phyloP scores from a whole-genome alignment of 2,797 vertebrate species.

The Clangula hyemalis region DNA sequence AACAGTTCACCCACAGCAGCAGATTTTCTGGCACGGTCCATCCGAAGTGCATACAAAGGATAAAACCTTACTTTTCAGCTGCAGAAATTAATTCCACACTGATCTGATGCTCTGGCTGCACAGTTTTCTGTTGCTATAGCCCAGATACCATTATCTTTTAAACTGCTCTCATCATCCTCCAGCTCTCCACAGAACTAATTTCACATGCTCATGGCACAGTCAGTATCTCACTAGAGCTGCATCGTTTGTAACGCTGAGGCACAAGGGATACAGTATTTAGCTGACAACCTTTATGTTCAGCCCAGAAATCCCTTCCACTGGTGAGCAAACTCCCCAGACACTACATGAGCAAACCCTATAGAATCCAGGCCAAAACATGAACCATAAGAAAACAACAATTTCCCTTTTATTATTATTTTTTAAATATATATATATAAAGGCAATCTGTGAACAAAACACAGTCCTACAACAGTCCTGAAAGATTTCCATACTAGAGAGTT shows the following conservation, averaged over 20 bases:
- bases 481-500: background rate
- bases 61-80: constrained; percentile 29
- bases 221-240: background rate
- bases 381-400: background rate
- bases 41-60: constrained; percentile 7
- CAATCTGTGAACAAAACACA: background rate
- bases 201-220: background rate
- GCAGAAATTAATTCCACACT: constrained; percentile 16
- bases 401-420: background rate
- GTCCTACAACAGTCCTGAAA: background rate
- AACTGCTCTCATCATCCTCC: background rate
- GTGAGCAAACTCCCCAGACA: background rate
- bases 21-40: constrained; percentile 32
- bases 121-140: background rate
- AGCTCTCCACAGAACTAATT: background rate
- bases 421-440: background rate
- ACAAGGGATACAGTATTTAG: background rate
- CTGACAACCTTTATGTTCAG: constrained; percentile 3
- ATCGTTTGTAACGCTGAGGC: background rate
- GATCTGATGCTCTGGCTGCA: background rate
- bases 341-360: background rate
- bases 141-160: background rate
- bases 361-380: background rate
- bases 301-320: background rate
- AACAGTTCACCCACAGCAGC: constrained; percentile 45